phyloP scores from a whole-genome alignment of 53 echinoderm and acorn worm genomes.

The Pentamera pediparva region DNA sequence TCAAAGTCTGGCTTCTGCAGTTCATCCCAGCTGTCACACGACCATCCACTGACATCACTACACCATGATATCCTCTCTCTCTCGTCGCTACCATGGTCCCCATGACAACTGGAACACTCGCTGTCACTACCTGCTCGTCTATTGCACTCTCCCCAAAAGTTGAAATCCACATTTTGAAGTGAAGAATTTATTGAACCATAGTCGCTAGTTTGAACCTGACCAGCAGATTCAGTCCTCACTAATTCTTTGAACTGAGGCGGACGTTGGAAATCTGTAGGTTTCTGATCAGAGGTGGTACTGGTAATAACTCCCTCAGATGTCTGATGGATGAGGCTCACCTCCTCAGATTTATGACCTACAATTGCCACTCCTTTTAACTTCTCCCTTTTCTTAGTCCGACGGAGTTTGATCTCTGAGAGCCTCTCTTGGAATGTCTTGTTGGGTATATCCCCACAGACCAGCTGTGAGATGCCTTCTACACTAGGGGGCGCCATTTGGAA shows the following conservation, averaged over 20 bases:
- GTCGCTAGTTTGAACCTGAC: slow-evolving; percentile 79
- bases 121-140: slow-evolving; percentile 30
- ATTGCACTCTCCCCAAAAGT: slow-evolving; percentile 42
- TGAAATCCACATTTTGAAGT: slow-evolving; percentile 20
- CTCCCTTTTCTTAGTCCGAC: slow-evolving; percentile 9
- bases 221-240: slow-evolving; percentile 43
- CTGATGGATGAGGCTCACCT: neutral
- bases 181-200: slow-evolving; percentile 84
- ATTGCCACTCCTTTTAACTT: neutral
- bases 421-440: slow-evolving; percentile 43
- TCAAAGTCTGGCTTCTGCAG: slow-evolving; percentile 62
- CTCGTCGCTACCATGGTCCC: slow-evolving; percentile 79
- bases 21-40: slow-evolving; percentile 56
- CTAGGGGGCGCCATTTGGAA: slow-evolving; percentile 39
- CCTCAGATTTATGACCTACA: too few relatives aligned
- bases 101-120: slow-evolving; percentile 67
- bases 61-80: slow-evolving; percentile 33
- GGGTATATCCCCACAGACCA: slow-evolving; percentile 31
- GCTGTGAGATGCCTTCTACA: slow-evolving; percentile 24
- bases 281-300: neutral
- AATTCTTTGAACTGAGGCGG: neutral
- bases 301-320: too few relatives aligned
- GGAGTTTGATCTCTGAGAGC: slow-evolving; percentile 11
- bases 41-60: slow-evolving; percentile 47
- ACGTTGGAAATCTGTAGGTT: neutral